These are phyloP conservation scores for Paratrypauchen microcephalus DNA, from an alignment of 2,797 vertebrate genomes.

Conservation along the genomic window DNA sequence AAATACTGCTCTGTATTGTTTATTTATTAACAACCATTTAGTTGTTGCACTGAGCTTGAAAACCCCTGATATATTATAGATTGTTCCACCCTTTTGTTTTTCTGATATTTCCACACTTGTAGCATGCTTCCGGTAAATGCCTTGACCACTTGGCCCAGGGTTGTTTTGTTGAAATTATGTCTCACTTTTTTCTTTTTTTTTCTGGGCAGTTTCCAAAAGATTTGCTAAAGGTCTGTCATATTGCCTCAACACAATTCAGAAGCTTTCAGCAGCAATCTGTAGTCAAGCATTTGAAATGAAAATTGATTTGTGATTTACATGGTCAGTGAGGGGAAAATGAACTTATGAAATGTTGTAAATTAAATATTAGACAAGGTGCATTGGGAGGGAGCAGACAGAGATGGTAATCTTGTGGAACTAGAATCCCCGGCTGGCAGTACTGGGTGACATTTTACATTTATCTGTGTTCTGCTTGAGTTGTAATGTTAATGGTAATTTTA, in stretches of 20 bases:
- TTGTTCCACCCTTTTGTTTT: conserved; percentile 49
- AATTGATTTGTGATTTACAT: conserved; percentile 99
- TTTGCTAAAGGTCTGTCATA: conserved; percentile 86
- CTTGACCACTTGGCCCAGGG: conserved; percentile 63
- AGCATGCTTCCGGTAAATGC: conserved; percentile 54
- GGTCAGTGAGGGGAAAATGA: conserved; percentile 99
- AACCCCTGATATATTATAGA: conserved; percentile 28
- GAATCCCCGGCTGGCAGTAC: conserved; percentile 97
- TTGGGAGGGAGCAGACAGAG: conserved; percentile 73
- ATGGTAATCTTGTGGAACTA: conserved; percentile 97
- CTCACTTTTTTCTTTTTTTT: conserved; percentile 27
- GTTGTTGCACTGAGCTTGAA: conserved; percentile 13
- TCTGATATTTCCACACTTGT: conserved; percentile 54
- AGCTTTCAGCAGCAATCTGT: conserved; percentile 93
- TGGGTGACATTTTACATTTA: conserved; percentile 99
- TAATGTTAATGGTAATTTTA: conserved; percentile 99
- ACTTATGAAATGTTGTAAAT: conserved; percentile 98
- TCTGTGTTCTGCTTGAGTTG: conserved; percentile 99
- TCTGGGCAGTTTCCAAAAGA: conserved; percentile 70
- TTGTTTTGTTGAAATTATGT: conserved; percentile 70
- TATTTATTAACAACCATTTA: conserved; percentile 11
- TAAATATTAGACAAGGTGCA: conserved; percentile 97
- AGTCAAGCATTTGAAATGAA: conserved; percentile 98
- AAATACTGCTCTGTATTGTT: no score
- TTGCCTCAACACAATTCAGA: conserved; percentile 83